phyloP scores from a whole-genome alignment of 2,888 invertebrate species.

The Macropis europaea region DNA sequence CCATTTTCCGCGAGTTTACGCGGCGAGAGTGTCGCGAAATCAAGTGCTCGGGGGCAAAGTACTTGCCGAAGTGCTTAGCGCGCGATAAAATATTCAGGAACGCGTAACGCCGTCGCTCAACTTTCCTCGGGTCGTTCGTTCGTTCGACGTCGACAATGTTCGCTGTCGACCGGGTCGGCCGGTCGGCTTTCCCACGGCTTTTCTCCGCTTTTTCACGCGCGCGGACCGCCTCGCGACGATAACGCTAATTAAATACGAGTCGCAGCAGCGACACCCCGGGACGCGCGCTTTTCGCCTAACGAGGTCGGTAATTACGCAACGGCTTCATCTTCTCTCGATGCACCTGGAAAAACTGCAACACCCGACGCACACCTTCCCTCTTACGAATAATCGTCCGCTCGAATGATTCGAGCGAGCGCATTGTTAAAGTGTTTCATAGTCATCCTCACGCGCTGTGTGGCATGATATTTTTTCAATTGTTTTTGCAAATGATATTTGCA shows the following conservation, averaged over 20 bases:
- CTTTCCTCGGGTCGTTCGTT: too few species aligned
- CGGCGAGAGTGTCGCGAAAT: not conserved
- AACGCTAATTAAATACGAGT: slow-evolving; percentile 79
- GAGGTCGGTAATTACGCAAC: slow-evolving; percentile 79
- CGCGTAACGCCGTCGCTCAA: slow-evolving; percentile 6
- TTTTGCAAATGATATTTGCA: too few species aligned
- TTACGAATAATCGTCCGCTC: slow-evolving; percentile 62
- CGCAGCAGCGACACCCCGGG: slow-evolving; percentile 70
- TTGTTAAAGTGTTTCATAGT: too few species aligned
- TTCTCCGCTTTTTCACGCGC: slow-evolving; percentile 4
- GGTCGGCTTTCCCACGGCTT: not conserved
- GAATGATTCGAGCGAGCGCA: slow-evolving; percentile 9
- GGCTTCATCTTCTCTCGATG: slow-evolving; percentile 78
- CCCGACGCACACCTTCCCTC: slow-evolving; percentile 60
- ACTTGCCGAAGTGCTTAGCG: not conserved
- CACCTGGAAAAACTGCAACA: slow-evolving; percentile 72
- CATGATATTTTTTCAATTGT: too few species aligned
- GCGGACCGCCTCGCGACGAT: slow-evolving; percentile 59
- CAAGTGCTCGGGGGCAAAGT: not conserved
- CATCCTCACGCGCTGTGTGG: too few species aligned
- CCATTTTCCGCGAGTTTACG: not conserved
- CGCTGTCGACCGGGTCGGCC: not conserved
- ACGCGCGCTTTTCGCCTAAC: slow-evolving; percentile 73
- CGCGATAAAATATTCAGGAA: slow-evolving; percentile 34
- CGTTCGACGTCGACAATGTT: too few species aligned